Evolutionary conservation across 2,113 vertebrate species (phyloP).

Genomic region (Meleagris gallopavo): DNA sequence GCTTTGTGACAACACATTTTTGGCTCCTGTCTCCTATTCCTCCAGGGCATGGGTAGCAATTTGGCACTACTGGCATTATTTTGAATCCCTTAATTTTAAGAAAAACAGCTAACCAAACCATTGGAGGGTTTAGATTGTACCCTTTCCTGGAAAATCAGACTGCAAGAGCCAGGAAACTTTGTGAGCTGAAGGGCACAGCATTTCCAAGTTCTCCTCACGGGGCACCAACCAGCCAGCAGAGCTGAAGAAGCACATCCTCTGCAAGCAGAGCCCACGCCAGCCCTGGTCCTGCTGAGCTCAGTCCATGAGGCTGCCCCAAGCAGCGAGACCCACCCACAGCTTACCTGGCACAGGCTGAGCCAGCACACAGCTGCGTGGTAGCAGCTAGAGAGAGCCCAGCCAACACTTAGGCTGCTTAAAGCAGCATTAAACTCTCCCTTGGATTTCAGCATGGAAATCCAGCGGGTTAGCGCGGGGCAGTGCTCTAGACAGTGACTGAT

Average conservation of each 20-base stretch:
- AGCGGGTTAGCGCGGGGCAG: conserved; percentile 16
- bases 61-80: background rate
- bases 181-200: background rate
- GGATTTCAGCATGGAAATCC: conserved; percentile 53
- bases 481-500: conserved; percentile 10
- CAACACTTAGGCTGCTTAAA: background rate
- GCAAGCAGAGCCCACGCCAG: background rate
- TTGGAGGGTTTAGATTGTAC: conserved; percentile 28
- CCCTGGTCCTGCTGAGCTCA: background rate
- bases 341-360: background rate
- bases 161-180: conserved; percentile 60
- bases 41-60: background rate
- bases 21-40: background rate
- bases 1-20: background rate
- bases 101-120: background rate
- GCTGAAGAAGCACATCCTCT: background rate
- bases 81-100: conserved; percentile 5
- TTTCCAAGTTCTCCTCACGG: background rate
- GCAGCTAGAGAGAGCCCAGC: conserved; percentile 5
- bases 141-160: conserved; percentile 59
- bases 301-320: fast-evolving
- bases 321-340: background rate
- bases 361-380: fast-evolving
- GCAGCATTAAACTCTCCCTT: conserved; percentile 16
- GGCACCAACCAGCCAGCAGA: background rate